Base-by-base conservation (phyloP, 2,797 vertebrate species). In the Pseudochirops corinnae region DNA sequence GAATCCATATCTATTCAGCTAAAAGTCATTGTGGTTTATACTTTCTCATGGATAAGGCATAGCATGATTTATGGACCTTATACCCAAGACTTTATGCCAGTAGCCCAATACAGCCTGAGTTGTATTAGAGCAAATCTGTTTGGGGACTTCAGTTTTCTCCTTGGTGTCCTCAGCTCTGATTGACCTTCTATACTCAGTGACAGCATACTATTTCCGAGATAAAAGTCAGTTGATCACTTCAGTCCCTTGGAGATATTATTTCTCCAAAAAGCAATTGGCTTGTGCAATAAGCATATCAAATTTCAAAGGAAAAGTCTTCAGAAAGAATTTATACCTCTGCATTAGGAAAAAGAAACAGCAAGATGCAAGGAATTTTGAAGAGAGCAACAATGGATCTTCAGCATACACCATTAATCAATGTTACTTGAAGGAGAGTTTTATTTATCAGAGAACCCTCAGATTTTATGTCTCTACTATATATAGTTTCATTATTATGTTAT, bases 1-100 rank as follows among this genome's bases (percentile, higher is more conserved):
- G 94, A 96, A 93, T 94, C 67, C 82, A 46, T 93, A 24, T 93
- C 39, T 67, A 26, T 82, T 6, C 12, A 95, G 92, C 58, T 55
- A 91, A 95, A 94, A 97, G 91, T 74, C 87, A 82, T 7, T 29
- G 55, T 53, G 33, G 90, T 93, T 96, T 92, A 90, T 50, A 56
- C 24, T 56, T 14, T 93, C 39, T 92, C 10, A 92, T 6, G 5
- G 52, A 92, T 12, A 92, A 46, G n/a, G 56, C 39, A 93, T 4
- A 24, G 58, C 92, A 11, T 67, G 93, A 95, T 82, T 93, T 95
- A 93, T 90, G 58, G 87, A 90, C 1, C 62, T 95, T 90, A 16
- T 11, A 12, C 21, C 46, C 26, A 53, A 92, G 92, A 2, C 33
- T 87, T 56, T 94, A 55, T 92, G 39, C 55, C 52, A 74, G 13